Conservation (phyloP, 2,113 vertebrate genomes). For the Crotalus tigris region DNA sequence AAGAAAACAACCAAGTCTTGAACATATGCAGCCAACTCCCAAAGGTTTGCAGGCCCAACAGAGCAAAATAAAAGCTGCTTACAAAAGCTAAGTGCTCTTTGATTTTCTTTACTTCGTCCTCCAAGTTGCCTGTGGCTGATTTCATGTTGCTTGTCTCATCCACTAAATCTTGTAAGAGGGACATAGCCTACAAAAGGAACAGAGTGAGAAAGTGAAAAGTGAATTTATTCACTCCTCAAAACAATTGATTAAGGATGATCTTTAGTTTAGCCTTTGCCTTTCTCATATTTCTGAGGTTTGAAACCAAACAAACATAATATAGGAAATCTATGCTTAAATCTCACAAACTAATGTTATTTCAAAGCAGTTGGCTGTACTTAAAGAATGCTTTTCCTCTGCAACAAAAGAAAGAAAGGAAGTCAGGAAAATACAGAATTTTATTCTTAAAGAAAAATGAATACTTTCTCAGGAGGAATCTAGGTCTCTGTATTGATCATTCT, state of each 20-base stretch:
- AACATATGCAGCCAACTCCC: background rate
- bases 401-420: background rate
- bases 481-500: background rate
- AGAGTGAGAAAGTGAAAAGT: background rate
- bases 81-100: slow-evolving; percentile 20
- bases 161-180: slow-evolving; percentile 60
- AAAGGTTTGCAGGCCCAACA: background rate
- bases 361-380: background rate
- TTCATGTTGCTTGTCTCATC: slow-evolving; percentile 61
- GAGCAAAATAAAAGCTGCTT: background rate
- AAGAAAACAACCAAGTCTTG: background rate
- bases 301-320: background rate
- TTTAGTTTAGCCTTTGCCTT: background rate
- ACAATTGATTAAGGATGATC: background rate
- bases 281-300: background rate
- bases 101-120: slow-evolving; percentile 52
- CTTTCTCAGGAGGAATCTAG: background rate
- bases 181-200: slow-evolving; percentile 51
- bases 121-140: slow-evolving; percentile 39
- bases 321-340: background rate
- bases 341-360: background rate
- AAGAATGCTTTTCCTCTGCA: background rate
- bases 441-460: background rate
- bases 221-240: background rate
- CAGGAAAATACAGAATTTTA: background rate